A percentile compares a stretch with the other conserved stretches of the same genome.
These are phyloP conservation scores for Cyanocitta stelleri DNA, from an alignment of 2,113 vertebrate genomes.

Conservation along the genomic window DNA sequence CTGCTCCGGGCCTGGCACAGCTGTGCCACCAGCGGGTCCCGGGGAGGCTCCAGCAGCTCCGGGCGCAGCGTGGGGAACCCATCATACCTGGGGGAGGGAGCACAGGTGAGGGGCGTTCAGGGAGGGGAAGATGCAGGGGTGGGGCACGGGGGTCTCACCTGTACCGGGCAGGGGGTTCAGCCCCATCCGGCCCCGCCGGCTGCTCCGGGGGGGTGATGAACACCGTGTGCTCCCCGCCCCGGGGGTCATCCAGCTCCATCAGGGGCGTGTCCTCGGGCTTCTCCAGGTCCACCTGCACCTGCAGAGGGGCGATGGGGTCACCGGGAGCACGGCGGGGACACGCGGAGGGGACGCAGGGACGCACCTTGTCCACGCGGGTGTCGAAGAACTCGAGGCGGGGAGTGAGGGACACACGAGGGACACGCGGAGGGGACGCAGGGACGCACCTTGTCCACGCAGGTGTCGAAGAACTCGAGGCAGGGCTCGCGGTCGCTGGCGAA, in stretches of 20 bases:
- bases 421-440: no score
- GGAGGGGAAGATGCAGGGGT: rapidly evolving
- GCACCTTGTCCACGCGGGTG: conserved; percentile 88
- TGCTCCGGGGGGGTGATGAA: conserved; percentile 93
- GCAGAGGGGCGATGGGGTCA: rapidly evolving
- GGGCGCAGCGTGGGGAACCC: conserved; percentile 80
- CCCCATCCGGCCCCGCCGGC: conserved; percentile 74
- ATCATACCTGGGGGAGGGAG: conserved; percentile 75
- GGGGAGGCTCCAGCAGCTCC: conserved; percentile 84
- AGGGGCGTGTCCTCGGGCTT: conserved; percentile 80
- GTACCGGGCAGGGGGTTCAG: conserved; percentile 77
- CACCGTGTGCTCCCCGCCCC: conserved; percentile 88
- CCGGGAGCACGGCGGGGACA: neutral
- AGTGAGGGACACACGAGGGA: no score
- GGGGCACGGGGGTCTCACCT: conserved; percentile 61
- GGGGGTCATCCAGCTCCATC: conserved; percentile 85
- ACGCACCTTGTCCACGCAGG: no score
- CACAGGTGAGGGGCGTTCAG: neutral
- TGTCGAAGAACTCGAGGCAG: conserved; percentile 76
- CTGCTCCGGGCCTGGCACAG: conserved; percentile 78
- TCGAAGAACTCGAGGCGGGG: conserved; percentile 76
- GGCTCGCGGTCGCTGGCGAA: conserved; percentile 88
- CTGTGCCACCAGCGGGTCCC: conserved; percentile 76
- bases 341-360: neutral
- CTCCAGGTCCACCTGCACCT: conserved; percentile 85